Percentiles rank a stretch among this genome's conserved stretches.
Evolutionary conservation across 2,113 vertebrate genomes (phyloP).

Genomic region (Rhinolophus sinicus): DNA sequence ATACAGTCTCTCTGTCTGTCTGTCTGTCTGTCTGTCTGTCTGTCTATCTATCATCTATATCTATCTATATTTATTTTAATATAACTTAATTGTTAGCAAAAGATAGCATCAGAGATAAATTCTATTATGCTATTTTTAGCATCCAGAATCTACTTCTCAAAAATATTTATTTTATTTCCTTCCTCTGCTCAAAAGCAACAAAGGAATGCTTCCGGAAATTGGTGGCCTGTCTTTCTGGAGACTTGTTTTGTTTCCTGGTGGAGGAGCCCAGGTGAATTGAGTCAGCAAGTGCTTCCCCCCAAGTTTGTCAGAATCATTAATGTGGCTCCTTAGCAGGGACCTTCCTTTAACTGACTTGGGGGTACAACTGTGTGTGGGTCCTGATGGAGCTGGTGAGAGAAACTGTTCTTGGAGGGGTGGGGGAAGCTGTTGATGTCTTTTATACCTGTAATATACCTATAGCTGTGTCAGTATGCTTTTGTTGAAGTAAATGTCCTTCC

Average conservation of each 20-base stretch:
- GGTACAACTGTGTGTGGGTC: not conserved
- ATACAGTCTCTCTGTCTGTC: too few species aligned
- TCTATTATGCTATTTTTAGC: constrained; percentile 85
- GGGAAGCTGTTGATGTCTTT: not conserved
- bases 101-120: constrained; percentile 81
- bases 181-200: constrained; percentile 45
- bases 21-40: too few species aligned
- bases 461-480: not conserved
- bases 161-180: constrained; percentile 77
- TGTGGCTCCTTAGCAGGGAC: not conserved
- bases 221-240: constrained; percentile 16
- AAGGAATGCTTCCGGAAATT: constrained; percentile 55
- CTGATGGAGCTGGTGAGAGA: not conserved
- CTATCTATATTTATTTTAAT: constrained; percentile 1
- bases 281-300: not conserved
- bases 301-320: constrained; percentile 9
- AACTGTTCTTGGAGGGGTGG: not conserved
- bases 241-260: constrained; percentile 46
- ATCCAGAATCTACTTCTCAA: constrained; percentile 78
- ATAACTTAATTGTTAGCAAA: constrained; percentile 74
- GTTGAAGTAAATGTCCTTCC: constrained; percentile 36
- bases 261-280: constrained; percentile 48
- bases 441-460: not conserved
- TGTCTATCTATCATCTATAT: too few species aligned
- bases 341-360: constrained; percentile 11